These are phyloP conservation scores for Epicauta chinensis DNA, from an alignment of 1,140 invertebrate species.

Conservation along the genomic window DNA sequence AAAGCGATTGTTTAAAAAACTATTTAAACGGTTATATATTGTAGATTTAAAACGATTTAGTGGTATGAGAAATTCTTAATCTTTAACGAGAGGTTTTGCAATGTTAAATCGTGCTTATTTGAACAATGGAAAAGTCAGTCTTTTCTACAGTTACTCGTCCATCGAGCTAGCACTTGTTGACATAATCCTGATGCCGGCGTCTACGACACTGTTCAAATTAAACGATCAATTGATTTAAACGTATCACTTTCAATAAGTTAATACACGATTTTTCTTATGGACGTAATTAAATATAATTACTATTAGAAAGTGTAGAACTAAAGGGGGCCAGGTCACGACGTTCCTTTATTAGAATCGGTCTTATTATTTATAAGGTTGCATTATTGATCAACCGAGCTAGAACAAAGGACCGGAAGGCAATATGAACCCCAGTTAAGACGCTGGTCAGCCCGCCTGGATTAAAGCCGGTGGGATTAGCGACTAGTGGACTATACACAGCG, in stretches of 20 bases:
- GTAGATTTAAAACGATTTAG: no score
- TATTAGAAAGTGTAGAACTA: not conserved
- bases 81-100: slow-evolving; percentile 28
- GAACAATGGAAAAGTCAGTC: slow-evolving; percentile 23
- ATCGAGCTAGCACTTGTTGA: slow-evolving; percentile 30
- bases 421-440: slow-evolving; percentile 44
- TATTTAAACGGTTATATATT: no score
- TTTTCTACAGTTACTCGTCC: slow-evolving; percentile 2
- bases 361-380: slow-evolving; percentile 45
- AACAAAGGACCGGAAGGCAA: slow-evolving; percentile 42
- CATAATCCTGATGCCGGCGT: slow-evolving; percentile 31
- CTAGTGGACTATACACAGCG: slow-evolving; percentile 42
- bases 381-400: slow-evolving; percentile 40
- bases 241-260: no score
- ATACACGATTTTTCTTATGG: not conserved
- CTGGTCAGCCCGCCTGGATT: slow-evolving; percentile 43
- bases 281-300: not conserved
- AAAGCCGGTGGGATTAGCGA: slow-evolving; percentile 42
- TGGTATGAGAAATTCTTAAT: slow-evolving; percentile 20
- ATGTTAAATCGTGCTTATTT: slow-evolving; percentile 21
- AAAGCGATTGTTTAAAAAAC: no score
- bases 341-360: slow-evolving; percentile 35
- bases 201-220: not conserved
- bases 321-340: not conserved
- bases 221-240: no score